Conservation (phyloP, 2,797 vertebrate genomes). For the Myotis myotis region DNA sequence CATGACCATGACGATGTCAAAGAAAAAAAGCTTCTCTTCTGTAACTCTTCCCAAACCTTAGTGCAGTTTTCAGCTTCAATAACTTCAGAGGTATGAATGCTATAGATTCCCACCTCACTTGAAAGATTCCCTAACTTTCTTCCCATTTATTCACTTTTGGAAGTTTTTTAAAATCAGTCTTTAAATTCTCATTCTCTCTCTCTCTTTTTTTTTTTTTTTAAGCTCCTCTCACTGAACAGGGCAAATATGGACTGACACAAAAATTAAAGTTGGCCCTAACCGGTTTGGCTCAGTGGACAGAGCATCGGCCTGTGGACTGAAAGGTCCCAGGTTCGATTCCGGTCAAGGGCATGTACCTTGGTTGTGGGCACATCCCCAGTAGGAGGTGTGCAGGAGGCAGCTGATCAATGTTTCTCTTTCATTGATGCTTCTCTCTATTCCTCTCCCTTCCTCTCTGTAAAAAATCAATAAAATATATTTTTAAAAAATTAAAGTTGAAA, state of each 20-base stretch:
- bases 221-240: background rate
- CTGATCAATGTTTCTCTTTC: too few relatives aligned
- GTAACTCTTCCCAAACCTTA: background rate
- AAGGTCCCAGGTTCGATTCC: too few relatives aligned
- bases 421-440: too few relatives aligned
- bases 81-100: background rate
- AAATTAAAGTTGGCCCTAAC: background rate
- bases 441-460: too few relatives aligned
- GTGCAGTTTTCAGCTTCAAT: background rate
- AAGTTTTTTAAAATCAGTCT: conserved; percentile 18
- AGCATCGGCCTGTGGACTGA: too few relatives aligned
- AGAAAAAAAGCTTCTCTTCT: background rate
- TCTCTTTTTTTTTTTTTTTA: background rate
- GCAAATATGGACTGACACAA: conserved; percentile 48
- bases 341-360: too few relatives aligned
- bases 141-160: background rate
- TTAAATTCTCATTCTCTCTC: background rate
- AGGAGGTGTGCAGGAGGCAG: too few relatives aligned
- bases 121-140: background rate
- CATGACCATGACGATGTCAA: background rate
- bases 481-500: conserved; percentile 46
- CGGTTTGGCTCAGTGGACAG: too few relatives aligned
- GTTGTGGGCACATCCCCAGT: too few relatives aligned
- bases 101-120: background rate
- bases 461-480: too few relatives aligned